Conservation (phyloP, 2,113 vertebrate genomes). For the Butastur rufipennis region DNA sequence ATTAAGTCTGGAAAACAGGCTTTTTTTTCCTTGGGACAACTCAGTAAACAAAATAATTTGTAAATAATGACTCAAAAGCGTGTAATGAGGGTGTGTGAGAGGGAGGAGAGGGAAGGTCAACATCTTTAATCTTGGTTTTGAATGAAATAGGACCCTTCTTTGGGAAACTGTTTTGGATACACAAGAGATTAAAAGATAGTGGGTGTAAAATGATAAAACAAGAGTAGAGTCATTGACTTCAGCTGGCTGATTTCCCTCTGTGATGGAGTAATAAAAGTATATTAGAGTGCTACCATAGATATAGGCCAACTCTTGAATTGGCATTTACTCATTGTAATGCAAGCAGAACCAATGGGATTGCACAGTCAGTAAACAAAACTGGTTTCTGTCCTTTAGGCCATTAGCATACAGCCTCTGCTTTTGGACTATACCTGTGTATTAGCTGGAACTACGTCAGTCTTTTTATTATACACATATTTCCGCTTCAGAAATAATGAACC, state of each 20-base stretch:
- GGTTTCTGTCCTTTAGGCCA: not conserved
- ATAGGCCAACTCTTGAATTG: not conserved
- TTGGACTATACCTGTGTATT: not conserved
- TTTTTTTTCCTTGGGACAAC: not conserved
- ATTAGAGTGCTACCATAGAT: not conserved
- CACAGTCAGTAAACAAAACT: not conserved
- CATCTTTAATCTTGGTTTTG: slow-evolving; percentile 23
- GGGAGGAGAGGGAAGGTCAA: slow-evolving; percentile 19
- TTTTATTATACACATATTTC: not conserved
- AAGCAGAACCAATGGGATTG: not conserved
- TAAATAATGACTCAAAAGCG: slow-evolving; percentile 66
- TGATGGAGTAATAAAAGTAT: not conserved
- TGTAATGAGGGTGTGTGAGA: slow-evolving; percentile 20
- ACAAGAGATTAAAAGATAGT: not conserved
- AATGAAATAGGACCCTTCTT: slow-evolving; percentile 39
- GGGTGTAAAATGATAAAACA: not conserved
- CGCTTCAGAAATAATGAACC: not conserved
- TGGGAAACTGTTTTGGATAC: not conserved
- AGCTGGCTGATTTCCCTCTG: not conserved
- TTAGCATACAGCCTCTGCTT: not conserved
- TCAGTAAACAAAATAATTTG: slow-evolving; percentile 46
- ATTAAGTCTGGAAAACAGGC: not conserved
- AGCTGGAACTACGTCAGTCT: not conserved
- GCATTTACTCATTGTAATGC: not conserved
- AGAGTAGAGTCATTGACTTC: not conserved